A percentile compares a stretch with the other conserved stretches of the same genome.
phyloP scores from a whole-genome alignment of 2,888 invertebrate genomes.

The Protodeltote pygarga region DNA sequence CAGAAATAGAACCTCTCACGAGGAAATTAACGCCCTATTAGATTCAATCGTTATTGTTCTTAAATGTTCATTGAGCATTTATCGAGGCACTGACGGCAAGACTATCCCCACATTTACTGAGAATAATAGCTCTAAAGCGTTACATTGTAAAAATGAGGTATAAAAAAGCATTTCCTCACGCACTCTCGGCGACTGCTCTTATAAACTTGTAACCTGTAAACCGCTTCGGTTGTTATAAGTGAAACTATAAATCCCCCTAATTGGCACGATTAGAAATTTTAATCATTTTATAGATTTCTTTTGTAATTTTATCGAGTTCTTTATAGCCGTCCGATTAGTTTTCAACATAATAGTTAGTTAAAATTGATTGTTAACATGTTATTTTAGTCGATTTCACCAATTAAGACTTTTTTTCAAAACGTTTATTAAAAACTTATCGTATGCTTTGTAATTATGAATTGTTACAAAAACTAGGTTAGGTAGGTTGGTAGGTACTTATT shows the following conservation, averaged over 20 bases:
- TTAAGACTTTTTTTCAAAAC: conserved; percentile 57
- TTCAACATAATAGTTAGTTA: conserved; percentile 76
- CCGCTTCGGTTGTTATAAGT: conserved; percentile 48
- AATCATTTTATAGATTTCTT: conserved; percentile 85
- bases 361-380: conserved; percentile 83
- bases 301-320: conserved; percentile 83
- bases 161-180: conserved; percentile 44
- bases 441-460: conserved; percentile 56
- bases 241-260: conserved; percentile 82
- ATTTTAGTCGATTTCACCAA: conserved; percentile 76
- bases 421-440: conserved; percentile 55
- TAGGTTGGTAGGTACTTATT: conserved; percentile 33
- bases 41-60: conserved; percentile 49
- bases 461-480: conserved; percentile 54
- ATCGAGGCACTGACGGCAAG: conserved; percentile 44
- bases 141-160: conserved; percentile 46
- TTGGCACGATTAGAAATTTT: conserved; percentile 83
- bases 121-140: conserved; percentile 54
- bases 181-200: conserved; percentile 30
- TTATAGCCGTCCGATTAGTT: conserved; percentile 78
- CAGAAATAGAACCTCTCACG: conserved; percentile 38
- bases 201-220: conserved; percentile 48
- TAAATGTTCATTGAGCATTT: conserved; percentile 48
- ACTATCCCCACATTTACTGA: conserved; percentile 33
- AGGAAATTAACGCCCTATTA: conserved; percentile 48